Evolutionary conservation across 2,113 vertebrate species (phyloP).

Genomic region (Sander lucioperca): DNA sequence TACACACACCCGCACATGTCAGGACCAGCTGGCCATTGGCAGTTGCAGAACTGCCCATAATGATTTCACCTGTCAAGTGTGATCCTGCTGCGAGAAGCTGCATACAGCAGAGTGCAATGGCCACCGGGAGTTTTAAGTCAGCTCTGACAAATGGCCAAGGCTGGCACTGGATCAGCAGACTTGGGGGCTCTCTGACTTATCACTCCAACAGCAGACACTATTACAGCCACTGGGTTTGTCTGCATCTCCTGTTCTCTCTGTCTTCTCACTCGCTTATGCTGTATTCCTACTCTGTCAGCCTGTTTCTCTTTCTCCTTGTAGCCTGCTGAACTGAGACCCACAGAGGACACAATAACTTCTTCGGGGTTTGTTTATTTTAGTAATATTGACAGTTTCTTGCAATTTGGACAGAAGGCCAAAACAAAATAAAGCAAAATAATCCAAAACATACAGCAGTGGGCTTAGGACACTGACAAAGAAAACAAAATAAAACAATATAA

Average conservation of each 20-base stretch:
- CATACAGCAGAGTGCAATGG: conserved; percentile 62
- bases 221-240: conserved; percentile 73
- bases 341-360: too few species aligned
- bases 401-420: too few species aligned
- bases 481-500: too few species aligned
- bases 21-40: conserved; percentile 62
- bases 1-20: conserved; percentile 32
- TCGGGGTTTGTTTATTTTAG: too few species aligned
- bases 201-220: conserved; percentile 74
- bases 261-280: conserved; percentile 32
- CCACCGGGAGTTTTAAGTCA: conserved; percentile 77
- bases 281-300: conserved; percentile 33
- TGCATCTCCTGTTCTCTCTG: conserved; percentile 55
- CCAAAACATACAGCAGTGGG: too few species aligned
- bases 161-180: conserved; percentile 77
- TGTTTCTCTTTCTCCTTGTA: conserved; percentile 22
- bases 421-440: too few species aligned
- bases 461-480: too few species aligned
- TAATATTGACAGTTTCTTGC: too few species aligned
- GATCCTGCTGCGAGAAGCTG: conserved; percentile 56
- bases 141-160: conserved; percentile 77
- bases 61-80: conserved; percentile 74
- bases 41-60: conserved; percentile 53
- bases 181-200: conserved; percentile 76
- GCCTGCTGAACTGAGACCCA: too few species aligned